Conservation (phyloP, 2,113 vertebrate species). For the Phyllostomus discolor region DNA sequence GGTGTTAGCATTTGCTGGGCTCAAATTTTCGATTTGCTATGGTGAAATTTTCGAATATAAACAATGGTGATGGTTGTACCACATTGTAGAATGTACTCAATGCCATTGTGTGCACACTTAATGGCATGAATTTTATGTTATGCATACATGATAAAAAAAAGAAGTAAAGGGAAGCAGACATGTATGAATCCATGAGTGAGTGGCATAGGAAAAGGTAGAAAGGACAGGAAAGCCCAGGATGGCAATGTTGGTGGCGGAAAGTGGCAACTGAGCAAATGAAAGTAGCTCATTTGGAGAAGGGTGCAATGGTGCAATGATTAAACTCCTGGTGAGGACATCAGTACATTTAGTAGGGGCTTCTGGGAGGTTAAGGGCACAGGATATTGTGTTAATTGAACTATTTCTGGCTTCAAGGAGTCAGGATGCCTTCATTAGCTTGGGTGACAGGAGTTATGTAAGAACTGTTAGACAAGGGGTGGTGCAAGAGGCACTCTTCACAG, state of each 20-base stretch:
- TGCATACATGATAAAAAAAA: background rate
- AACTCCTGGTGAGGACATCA: background rate
- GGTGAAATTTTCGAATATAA: background rate
- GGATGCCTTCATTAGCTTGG: background rate
- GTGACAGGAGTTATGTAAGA: background rate
- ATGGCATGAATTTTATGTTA: background rate
- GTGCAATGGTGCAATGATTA: no score
- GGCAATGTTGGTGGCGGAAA: background rate
- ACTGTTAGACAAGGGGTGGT: background rate
- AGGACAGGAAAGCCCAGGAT: no score
- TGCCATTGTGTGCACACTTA: background rate
- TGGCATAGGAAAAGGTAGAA: background rate
- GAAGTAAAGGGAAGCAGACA: background rate
- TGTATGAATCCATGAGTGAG: background rate
- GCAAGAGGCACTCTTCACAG: background rate
- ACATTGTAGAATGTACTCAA: background rate
- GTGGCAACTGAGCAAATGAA: background rate
- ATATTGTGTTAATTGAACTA: background rate
- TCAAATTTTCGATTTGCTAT: background rate
- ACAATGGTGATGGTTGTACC: background rate
- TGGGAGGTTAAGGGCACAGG: background rate
- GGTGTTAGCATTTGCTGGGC: background rate
- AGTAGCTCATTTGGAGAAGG: no score
- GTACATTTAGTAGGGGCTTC: background rate
- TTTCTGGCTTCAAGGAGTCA: background rate